A percentile compares a stretch with the other conserved stretches of the same genome.
Conservation (phyloP, 2,797 vertebrate species). For the Petrocephalus schoutedeni region DNA sequence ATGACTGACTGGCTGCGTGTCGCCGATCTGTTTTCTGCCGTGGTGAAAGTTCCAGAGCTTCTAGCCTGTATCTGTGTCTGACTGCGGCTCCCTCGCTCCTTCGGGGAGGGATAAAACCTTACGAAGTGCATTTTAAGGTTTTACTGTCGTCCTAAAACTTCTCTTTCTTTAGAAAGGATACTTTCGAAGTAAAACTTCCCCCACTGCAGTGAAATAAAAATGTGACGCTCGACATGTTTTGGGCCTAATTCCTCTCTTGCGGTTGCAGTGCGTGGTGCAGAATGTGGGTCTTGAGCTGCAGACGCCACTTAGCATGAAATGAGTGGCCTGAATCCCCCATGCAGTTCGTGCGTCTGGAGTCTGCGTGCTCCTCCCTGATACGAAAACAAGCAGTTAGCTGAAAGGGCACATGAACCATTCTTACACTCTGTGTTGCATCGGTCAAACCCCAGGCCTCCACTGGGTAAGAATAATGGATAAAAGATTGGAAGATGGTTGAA, state of each 20-base stretch:
- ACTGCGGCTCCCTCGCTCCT: neutral
- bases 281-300: neutral
- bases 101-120: neutral
- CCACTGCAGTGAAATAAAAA: neutral
- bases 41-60: neutral
- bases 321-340: neutral
- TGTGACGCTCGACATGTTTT: too few species aligned
- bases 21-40: neutral
- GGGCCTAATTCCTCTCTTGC: too few species aligned
- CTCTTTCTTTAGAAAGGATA: neutral
- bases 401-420: neutral
- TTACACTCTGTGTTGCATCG: neutral
- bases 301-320: neutral
- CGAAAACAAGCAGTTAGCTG: neutral
- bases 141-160: neutral
- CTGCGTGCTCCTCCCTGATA: neutral
- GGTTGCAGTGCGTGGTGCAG: too few species aligned
- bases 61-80: neutral
- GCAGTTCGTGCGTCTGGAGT: too few species aligned
- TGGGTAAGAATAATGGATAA: too few species aligned
- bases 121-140: neutral
- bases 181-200: neutral
- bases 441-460: neutral
- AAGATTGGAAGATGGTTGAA: neutral
- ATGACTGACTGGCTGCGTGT: neutral